Percentiles rank a stretch among this genome's conserved stretches.
These are phyloP conservation scores for Limnephilus auricula DNA, from an alignment of 2,888 invertebrate species.

Conservation along the genomic window DNA sequence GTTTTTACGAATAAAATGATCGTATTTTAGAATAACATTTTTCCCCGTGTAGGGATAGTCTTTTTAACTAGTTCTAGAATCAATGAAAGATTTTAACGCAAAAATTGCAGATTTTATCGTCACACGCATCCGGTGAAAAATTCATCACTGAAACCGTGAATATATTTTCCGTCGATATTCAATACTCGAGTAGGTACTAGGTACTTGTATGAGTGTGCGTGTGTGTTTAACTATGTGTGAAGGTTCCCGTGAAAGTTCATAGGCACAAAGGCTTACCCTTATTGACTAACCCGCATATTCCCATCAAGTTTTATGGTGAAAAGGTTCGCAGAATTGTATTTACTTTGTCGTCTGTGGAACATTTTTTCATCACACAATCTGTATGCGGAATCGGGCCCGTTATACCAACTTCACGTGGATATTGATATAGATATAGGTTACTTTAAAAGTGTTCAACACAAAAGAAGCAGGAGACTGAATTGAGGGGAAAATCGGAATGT, in stretches of 20 bases:
- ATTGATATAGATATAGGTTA: constrained; percentile 18
- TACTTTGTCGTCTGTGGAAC: constrained; percentile 44
- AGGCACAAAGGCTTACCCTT: constrained; percentile 21
- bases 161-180: background rate
- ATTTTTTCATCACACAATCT: constrained; percentile 30
- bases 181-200: constrained; percentile 3
- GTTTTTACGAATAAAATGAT: too few relatives aligned
- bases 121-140: background rate
- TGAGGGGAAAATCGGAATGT: background rate
- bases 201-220: background rate
- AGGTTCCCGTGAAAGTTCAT: background rate
- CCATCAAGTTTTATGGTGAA: constrained; percentile 48
- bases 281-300: constrained; percentile 51
- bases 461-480: background rate
- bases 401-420: background rate
- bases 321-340: constrained; percentile 47
- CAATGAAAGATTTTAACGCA: background rate
- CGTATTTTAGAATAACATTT: too few relatives aligned
- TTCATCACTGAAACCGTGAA: background rate
- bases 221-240: background rate
- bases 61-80: background rate
- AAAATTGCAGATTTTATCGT: background rate
- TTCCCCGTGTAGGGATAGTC: background rate
- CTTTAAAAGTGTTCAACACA: constrained; percentile 29
- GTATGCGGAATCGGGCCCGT: background rate